Base-by-base conservation (phyloP, 2,797 vertebrate genomes). In the Sebastes nivosus region DNA sequence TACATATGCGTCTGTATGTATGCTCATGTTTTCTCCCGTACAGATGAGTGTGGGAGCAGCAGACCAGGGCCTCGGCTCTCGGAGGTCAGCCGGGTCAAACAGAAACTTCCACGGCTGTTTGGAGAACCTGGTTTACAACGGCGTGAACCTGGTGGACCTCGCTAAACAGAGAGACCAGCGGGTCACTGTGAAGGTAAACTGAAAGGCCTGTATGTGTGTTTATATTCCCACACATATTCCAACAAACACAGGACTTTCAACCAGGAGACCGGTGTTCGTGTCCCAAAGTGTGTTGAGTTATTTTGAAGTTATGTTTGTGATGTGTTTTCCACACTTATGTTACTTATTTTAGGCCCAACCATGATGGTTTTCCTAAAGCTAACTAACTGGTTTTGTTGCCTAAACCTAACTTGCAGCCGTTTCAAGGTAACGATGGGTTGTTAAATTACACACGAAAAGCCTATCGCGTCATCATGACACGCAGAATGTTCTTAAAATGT, bases 1-100 rank as follows among this genome's bases (percentile, higher is more conserved):
- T 14, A 14, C 8, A 32, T 38, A 8, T 2, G 18, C 38, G 18
- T 72, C 3, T 25, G 27, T 55, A 34, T 30, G 12, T 38, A 8
- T 22, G 20, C 24, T 70, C n/a, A 10, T 72, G 50, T 68, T 24
- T 46, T 52, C 67, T 46, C 67, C 65, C 46, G n/a, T n/a, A 8
- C 96, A 99, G 98, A 95, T 99, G 95, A 97, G 96, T 83, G 97
- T 98, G 89, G 98, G 98, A 94, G 96, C 96, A 94, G 96, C 96
- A 69, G 96, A 95, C 38, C 93, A 92, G 87, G 83, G 87, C 79
- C 93, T 92, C 88, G 94, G 89, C 91, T 96, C 96, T 93, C 91
- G 87, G 87, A 94, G 94, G 74, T 92, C 94, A 52, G 87, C 89
- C 2, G 25, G 14, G 34, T 91, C 93, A 59, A 91, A 73, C 75